phyloP scores from a whole-genome alignment of 2,113 vertebrate genomes.

The Pterophyllum scalare region DNA sequence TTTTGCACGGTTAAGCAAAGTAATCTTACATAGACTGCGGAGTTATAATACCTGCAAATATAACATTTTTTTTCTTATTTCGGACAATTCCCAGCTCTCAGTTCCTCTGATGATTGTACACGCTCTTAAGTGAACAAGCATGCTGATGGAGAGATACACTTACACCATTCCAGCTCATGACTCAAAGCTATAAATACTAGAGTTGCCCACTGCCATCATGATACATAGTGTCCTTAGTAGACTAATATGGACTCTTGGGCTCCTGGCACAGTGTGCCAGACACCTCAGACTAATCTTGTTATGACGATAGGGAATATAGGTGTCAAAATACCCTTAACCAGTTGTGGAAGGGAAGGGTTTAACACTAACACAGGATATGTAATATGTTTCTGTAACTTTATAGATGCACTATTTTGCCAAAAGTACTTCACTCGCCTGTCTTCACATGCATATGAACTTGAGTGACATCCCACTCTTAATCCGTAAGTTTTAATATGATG shows the following conservation, averaged over 20 bases:
- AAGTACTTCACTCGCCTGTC: no score
- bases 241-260: constrained; percentile 70
- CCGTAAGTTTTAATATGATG: no score
- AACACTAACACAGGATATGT: not conserved
- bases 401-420: no score
- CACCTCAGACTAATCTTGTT: constrained; percentile 56
- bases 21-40: not conserved
- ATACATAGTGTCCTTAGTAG: constrained; percentile 65
- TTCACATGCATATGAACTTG: no score
- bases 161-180: constrained; percentile 67
- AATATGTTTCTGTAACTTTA: not conserved
- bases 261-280: constrained; percentile 34
- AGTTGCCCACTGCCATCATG: constrained; percentile 42
- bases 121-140: constrained; percentile 58
- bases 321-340: constrained; percentile 51
- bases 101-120: constrained; percentile 28
- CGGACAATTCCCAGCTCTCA: constrained; percentile 1
- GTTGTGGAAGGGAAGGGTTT: constrained; percentile 29
- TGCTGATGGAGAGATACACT: constrained; percentile 69
- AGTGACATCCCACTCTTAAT: no score
- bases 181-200: constrained; percentile 79
- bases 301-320: constrained; percentile 46
- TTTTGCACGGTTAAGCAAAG: not conserved
- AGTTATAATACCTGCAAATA: not conserved
- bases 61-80: not conserved